These are phyloP conservation scores for Isaurus tuberculatus DNA, from an alignment of 92 coral and sea anemone species.

Conservation along the genomic window DNA sequence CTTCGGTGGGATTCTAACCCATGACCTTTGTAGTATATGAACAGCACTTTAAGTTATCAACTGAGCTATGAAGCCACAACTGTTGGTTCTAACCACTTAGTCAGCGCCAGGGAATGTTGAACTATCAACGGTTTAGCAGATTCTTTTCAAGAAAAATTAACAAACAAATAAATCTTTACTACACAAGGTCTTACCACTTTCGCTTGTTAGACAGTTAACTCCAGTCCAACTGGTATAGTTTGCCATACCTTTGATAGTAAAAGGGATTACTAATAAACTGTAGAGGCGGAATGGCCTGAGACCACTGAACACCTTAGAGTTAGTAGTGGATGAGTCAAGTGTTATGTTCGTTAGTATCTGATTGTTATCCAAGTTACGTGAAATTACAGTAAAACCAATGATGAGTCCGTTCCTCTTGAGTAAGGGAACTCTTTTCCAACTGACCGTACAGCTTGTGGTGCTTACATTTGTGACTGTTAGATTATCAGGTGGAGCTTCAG, in stretches of 20 bases:
- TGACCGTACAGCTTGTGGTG: slow-evolving; percentile 6
- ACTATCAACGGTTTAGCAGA: too few species aligned
- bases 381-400: slow-evolving; percentile 24
- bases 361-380: background rate
- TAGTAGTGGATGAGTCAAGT: background rate
- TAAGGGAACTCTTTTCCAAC: slow-evolving; percentile 33
- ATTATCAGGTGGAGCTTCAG: slow-evolving; percentile 19
- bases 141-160: too few species aligned
- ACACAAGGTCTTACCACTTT: slow-evolving; percentile 32
- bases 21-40: too few species aligned
- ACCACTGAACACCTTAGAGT: background rate
- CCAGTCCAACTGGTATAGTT: slow-evolving; percentile 17
- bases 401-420: slow-evolving; percentile 31
- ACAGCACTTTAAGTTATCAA: too few species aligned
- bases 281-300: slow-evolving; percentile 31
- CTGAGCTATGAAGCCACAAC: too few species aligned
- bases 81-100: background rate
- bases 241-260: slow-evolving; percentile 41
- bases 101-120: background rate
- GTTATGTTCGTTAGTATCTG: background rate
- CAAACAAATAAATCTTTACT: too few species aligned
- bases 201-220: slow-evolving; percentile 9
- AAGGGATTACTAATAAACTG: slow-evolving; percentile 31
- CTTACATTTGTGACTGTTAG: background rate
- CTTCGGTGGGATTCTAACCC: too few species aligned